Conservation (phyloP, 2,888 invertebrate genomes). For the Aleiodes alternator region DNA sequence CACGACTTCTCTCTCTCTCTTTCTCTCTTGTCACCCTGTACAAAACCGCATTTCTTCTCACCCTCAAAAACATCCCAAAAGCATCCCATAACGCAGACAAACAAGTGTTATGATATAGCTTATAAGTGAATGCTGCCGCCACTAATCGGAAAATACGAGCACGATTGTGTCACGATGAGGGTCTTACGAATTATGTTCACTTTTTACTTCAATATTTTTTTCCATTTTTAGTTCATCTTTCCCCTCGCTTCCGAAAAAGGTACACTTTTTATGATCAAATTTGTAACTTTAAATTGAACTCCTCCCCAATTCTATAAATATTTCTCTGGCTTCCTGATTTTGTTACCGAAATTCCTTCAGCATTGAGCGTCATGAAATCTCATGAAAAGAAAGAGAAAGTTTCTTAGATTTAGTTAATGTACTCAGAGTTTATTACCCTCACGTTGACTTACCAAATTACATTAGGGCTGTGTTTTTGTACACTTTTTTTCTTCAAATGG, state of each 20-base stretch:
- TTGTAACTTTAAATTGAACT: conserved; percentile 73
- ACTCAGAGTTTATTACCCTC: conserved; percentile 21
- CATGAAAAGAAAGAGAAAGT: conserved; percentile 29
- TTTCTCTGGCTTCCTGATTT: conserved; percentile 25
- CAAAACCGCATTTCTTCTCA: conserved; percentile 47
- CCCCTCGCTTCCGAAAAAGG: conserved; percentile 51
- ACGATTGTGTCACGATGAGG: conserved; percentile 67
- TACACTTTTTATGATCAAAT: conserved; percentile 69
- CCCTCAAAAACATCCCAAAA: conserved; percentile 53
- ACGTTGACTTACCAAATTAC: conserved; percentile 20
- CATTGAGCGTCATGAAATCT: conserved; percentile 18
- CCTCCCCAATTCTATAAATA: conserved; percentile 48
- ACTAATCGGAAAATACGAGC: conserved; percentile 75
- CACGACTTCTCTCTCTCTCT: conserved; percentile 49
- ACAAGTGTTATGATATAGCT: conserved; percentile 75
- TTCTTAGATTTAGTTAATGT: background rate
- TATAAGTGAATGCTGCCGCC: conserved; percentile 75
- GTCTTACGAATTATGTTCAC: conserved; percentile 33
- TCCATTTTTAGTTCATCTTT: conserved; percentile 50
- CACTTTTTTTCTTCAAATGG: conserved; percentile 19
- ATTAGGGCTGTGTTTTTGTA: conserved; percentile 25
- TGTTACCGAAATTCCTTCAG: background rate
- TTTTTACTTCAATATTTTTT: conserved; percentile 47
- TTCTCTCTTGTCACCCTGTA: conserved; percentile 42
- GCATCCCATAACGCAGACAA: conserved; percentile 71